Evolutionary conservation across 2,888 invertebrate species (phyloP), one percentile per base, ranked within the genome.

Genomic region (Resseliella maxima): DNA sequence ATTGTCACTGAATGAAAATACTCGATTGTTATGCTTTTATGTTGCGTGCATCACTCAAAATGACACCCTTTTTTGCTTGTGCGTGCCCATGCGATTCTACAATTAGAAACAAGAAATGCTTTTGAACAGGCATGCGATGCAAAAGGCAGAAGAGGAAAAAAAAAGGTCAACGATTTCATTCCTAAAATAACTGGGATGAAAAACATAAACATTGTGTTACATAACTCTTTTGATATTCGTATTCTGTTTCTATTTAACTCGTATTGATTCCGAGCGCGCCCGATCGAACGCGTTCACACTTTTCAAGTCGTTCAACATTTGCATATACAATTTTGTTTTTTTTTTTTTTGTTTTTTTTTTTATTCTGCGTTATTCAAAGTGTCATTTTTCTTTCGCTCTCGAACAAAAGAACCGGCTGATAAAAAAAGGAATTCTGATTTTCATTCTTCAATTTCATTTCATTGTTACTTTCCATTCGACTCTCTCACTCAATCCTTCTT

Each of bases 221-320:
- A n/a, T n/a, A n/a, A n/a, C n/a, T n/a, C n/a, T n/a, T n/a, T n/a
- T n/a, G n/a, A n/a, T n/a, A n/a, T n/a, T n/a, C n/a, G n/a, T n/a
- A 27, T 24, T 10, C 21, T 8, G 50, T 50, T 59, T 31, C 31
- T 72, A 72, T 35, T 31, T 72, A 72, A 72, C 72, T 72, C 72
- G 6, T 64, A 83, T 83, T 38, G 83, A 83, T 38, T 24, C n/a
- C 31, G 27, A 31, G 24, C 6, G 21, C n/a, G 59, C 64, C 64
- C 15, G 31, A 64, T 64, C 31, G 64, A 31, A n/a, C n/a, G 36
- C 38, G 81, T 83, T 83, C 38, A 83, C 83, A 83, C 83, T 83
- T 38, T 83, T 83, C 10, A 38, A 21, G 72, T 35, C 36, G 5
- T 21, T 15, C n/a, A 5, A 10, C 64, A 6, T 31, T 1, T 24